Conservation (phyloP, 2,113 vertebrate genomes). For the Toxostoma redivivum region DNA sequence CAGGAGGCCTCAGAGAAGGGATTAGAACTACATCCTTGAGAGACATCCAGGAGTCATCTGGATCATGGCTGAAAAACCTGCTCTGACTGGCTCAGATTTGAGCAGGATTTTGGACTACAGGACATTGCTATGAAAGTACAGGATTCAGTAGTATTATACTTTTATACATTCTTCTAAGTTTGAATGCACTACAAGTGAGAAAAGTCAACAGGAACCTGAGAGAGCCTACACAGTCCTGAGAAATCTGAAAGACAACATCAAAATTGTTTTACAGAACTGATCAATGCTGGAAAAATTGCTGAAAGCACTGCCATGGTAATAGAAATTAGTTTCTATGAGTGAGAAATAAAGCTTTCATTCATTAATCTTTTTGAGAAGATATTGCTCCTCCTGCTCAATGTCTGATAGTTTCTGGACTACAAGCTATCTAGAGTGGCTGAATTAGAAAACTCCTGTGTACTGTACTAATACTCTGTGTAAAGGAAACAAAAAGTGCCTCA, state of each 20-base stretch:
- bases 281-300: neutral
- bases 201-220: neutral
- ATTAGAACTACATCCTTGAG: neutral
- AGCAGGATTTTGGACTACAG: neutral
- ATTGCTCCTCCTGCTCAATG: neutral
- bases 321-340: neutral
- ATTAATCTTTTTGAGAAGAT: neutral
- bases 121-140: accelerated
- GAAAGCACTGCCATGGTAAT: neutral
- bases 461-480: too few species aligned
- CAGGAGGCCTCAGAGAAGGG: neutral
- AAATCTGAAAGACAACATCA: neutral
- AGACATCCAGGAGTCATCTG: neutral
- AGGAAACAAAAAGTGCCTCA: neutral
- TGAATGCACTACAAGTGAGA: neutral
- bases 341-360: neutral
- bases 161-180: neutral
- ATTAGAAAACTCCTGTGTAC: neutral
- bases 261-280: neutral
- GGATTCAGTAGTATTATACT: neutral
- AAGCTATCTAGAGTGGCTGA: neutral
- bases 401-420: neutral
- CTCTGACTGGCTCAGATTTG: neutral
- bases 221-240: neutral
- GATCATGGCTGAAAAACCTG: neutral